Percentiles rank a stretch among this genome's conserved stretches.
These are phyloP conservation scores for Psephotus haematonotus DNA, from an alignment of 2,113 vertebrate genomes.

Conservation along the genomic window DNA sequence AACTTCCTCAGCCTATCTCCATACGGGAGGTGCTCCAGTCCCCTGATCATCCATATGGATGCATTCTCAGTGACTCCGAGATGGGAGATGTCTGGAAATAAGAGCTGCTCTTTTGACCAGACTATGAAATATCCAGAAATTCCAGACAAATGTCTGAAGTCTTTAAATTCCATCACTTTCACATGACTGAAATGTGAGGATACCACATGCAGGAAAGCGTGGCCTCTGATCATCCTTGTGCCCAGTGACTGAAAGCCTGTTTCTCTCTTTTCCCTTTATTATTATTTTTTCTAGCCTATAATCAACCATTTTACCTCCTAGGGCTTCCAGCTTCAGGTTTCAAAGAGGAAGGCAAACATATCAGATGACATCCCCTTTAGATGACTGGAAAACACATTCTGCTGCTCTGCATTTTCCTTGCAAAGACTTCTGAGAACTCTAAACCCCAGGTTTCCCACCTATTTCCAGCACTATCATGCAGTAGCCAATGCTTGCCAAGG, in stretches of 20 bases:
- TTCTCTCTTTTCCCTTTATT: neutral
- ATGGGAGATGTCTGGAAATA: neutral
- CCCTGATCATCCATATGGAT: neutral
- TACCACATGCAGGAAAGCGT: fast-evolving
- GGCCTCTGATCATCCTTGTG: neutral
- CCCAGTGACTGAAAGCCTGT: neutral
- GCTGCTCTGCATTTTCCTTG: neutral
- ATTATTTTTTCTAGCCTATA: neutral
- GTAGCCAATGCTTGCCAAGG: neutral
- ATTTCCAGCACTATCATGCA: neutral
- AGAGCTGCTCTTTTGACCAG: neutral
- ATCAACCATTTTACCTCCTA: neutral
- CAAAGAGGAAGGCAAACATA: neutral
- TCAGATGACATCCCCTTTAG: neutral
- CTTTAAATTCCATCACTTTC: neutral
- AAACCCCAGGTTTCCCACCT: neutral
- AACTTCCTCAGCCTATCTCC: no score
- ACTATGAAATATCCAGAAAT: neutral
- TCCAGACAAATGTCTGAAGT: neutral
- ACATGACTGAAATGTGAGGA: neutral
- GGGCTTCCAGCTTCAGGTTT: neutral
- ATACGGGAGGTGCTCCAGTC: no score
- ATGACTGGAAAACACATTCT: neutral
- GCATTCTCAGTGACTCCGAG: neutral
- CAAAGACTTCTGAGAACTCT: neutral